Conservation (phyloP, 2,113 vertebrate genomes). For the Sphyrna mokarran region DNA sequence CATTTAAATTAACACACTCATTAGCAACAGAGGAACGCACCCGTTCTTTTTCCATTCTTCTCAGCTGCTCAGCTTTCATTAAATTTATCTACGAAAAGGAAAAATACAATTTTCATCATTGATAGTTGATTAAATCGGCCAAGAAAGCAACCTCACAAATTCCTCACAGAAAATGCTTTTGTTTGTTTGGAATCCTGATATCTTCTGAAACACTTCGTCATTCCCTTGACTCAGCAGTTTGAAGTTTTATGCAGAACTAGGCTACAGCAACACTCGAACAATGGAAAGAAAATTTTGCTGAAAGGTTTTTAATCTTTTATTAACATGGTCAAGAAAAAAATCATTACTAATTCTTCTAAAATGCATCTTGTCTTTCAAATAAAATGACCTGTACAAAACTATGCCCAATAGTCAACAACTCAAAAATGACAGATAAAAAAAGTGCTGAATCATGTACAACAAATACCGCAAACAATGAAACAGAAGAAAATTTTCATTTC, state of each 20-base stretch:
- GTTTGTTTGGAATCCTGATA: background rate
- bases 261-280: background rate
- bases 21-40: constrained; percentile 51
- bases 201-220: background rate
- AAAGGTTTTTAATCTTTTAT: background rate
- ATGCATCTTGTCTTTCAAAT: background rate
- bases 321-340: too few relatives aligned
- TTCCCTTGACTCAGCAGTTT: background rate
- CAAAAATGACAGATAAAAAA: background rate
- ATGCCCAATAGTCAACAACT: background rate
- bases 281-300: background rate
- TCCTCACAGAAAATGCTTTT: background rate
- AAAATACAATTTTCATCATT: constrained; percentile 40
- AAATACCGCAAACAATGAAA: background rate
- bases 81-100: constrained; percentile 65
- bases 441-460: background rate
- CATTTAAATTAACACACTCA: background rate
- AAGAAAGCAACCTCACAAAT: background rate
- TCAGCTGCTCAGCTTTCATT: constrained; percentile 77
- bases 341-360: background rate
- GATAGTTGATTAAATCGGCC: background rate
- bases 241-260: background rate
- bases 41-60: constrained; percentile 82
- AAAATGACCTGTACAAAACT: background rate
- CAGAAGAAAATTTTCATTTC: background rate